A percentile compares a stretch with the other conserved stretches of the same genome.
Evolutionary conservation across 2,888 invertebrate genomes (phyloP).

Genomic region (Eledona agricola): DNA sequence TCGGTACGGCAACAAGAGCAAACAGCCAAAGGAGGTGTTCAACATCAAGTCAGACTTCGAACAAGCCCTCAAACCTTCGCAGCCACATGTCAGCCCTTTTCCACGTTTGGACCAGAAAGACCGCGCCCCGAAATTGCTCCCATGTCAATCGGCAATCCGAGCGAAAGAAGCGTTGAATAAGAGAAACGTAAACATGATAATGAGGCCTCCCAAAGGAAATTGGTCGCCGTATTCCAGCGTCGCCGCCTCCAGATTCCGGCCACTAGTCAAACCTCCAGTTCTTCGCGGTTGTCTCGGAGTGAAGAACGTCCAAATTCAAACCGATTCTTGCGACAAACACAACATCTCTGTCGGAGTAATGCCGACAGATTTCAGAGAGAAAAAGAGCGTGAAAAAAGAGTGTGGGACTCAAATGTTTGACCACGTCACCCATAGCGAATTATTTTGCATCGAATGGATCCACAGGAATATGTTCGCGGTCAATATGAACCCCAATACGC

Average conservation of each 20-base stretch:
- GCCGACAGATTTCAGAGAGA: constrained; percentile 27
- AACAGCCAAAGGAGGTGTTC: not conserved
- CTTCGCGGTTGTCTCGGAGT: too few species aligned
- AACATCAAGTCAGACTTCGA: not conserved
- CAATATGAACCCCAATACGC: constrained; percentile 47
- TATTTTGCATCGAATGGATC: constrained; percentile 54
- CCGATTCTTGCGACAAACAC: constrained; percentile 18
- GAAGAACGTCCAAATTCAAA: constrained; percentile 23
- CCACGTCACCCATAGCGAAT: constrained; percentile 50
- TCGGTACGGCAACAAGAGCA: constrained; percentile 3
- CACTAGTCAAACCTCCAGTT: too few species aligned
- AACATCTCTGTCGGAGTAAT: constrained; percentile 1
- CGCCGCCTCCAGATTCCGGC: too few species aligned
- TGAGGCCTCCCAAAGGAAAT: too few species aligned
- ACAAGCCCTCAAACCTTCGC: not conserved
- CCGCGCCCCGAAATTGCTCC: constrained; percentile 4
- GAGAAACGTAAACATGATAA: too few species aligned
- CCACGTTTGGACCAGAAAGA: not conserved
- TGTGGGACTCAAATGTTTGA: constrained; percentile 51
- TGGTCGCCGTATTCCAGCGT: too few species aligned
- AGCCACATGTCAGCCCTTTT: too few species aligned
- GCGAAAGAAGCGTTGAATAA: too few species aligned
- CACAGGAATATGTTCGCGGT: constrained; percentile 52
- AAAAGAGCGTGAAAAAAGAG: constrained; percentile 3
- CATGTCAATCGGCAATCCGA: not conserved